phyloP scores from a whole-genome alignment of 2,888 invertebrate species.

The Epiblema foenella region DNA sequence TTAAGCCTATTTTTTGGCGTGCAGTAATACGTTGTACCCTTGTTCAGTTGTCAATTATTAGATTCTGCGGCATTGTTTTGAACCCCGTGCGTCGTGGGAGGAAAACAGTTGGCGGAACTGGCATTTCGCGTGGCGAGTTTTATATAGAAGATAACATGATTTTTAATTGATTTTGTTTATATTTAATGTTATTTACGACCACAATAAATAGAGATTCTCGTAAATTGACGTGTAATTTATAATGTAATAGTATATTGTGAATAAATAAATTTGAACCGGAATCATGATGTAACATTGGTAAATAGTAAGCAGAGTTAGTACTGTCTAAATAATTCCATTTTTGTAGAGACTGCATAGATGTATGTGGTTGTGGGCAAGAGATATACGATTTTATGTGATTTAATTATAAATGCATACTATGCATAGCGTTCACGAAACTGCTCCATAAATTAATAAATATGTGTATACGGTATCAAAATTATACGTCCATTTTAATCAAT shows the following conservation, averaged over 20 bases:
- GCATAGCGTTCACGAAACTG: not conserved
- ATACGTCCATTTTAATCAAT: conserved; percentile 35
- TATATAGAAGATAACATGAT: not conserved
- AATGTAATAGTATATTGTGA: too few species aligned
- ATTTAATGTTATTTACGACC: too few species aligned
- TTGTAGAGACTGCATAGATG: not conserved
- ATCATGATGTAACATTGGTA: not conserved
- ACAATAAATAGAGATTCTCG: too few species aligned
- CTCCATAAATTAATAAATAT: not conserved
- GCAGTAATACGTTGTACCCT: conserved; percentile 62
- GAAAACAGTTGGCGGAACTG: conserved; percentile 2
- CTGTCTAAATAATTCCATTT: not conserved
- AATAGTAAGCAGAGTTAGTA: not conserved
- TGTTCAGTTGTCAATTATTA: conserved; percentile 76
- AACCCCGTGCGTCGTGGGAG: conserved; percentile 11
- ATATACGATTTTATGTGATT: not conserved
- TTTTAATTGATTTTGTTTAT: too few species aligned
- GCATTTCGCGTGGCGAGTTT: not conserved
- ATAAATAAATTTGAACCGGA: too few species aligned
- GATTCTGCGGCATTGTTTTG: conserved; percentile 37
- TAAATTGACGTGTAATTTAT: too few species aligned
- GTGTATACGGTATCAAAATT: conserved; percentile 9
- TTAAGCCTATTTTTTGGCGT: conserved; percentile 38
- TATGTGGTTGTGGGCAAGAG: too few species aligned
- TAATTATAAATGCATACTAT: conserved; percentile 1